Evolutionary conservation across 2,113 vertebrate species (phyloP), one percentile per base, ranked within the genome.

Genomic region (Oncorhynchus keta): DNA sequence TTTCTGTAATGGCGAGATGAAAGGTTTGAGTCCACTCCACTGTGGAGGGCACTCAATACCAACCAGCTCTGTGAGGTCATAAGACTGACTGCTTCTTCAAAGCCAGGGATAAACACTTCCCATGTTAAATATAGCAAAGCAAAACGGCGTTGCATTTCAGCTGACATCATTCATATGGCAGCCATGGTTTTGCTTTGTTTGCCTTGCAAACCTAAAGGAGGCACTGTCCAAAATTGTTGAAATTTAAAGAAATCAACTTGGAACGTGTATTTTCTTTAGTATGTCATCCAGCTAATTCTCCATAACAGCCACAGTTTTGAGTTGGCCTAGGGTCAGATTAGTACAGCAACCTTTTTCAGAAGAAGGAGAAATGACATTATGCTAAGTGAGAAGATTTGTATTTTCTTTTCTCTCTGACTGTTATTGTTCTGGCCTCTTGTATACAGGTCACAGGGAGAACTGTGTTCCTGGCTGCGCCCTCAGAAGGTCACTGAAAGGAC

Each of bases 1-100:
- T 84, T 83, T 88, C 83, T 77, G 83, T 85, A 86, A 89, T 76
- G 79, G 81, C 76, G 65, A 85, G 75, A 87, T 88, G 82, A 89
- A 88, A 82, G 84, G 35, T 81, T 74, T 22, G 18, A 5, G 59
- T 62, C 8, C 12, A 67, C 24, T 66, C 26, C 13, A 4, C 65
- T 32, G 24, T 67, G 65, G 59, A 73, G 28, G 1, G 72, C 81
- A 35, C 81, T 79, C 84, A 86, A 85, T 88, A 87, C 87, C 79
- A 84, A 87, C 85, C 81, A 89, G 81, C 67, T 39, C 28, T 68
- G 14, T n/a, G 26, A 35, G 30, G 30, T 22, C 18, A 16, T 55
- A 55, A n/a, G 59, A 62, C 20, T 62, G 59, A 30, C 64, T 66
- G 11, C 62, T 64, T 22, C 20, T 9, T 9, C 62, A 64, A 22